A percentile compares a stretch with the other conserved stretches of the same genome.
Evolutionary conservation across 2,113 vertebrate species (phyloP).

Genomic region (Thymallus thymallus): DNA sequence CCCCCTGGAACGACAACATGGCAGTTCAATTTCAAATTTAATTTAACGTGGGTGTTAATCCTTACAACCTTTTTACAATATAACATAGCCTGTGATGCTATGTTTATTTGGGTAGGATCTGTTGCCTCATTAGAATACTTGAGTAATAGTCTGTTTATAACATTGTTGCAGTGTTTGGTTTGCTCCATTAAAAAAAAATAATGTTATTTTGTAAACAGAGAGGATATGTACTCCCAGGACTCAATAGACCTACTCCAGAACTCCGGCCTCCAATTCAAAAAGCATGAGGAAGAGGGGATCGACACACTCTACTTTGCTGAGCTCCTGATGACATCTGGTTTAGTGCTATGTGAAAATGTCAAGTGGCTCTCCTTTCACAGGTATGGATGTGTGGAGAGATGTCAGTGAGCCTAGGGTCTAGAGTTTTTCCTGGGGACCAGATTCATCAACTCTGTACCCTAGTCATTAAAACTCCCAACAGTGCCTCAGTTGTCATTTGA

Average conservation of each 20-base stretch:
- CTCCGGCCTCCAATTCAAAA: slow-evolving; percentile 97
- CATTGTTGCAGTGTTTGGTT: background rate
- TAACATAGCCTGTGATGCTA: background rate
- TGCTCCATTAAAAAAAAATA: background rate
- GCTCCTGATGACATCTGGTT: slow-evolving; percentile 95
- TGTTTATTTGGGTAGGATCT: too few species aligned
- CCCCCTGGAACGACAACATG: slow-evolving; percentile 94
- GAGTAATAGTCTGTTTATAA: background rate
- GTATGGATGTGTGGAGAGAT: slow-evolving; percentile 59
- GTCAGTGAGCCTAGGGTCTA: background rate
- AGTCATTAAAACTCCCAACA: background rate
- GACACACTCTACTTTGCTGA: slow-evolving; percentile 95
- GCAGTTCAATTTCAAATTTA: slow-evolving; percentile 99
- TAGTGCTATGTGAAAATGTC: slow-evolving; percentile 95
- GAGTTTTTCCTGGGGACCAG: too few species aligned
- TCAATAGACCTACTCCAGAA: slow-evolving; percentile 97
- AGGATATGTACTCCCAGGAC: slow-evolving; percentile 99
- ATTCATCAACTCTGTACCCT: background rate
- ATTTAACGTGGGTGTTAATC: slow-evolving; percentile 86
- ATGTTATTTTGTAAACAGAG: slow-evolving; percentile 67
- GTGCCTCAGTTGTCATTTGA: background rate
- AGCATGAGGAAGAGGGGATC: slow-evolving; percentile 95
- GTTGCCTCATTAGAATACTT: too few species aligned
- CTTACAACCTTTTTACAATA: background rate
- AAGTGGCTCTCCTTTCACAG: slow-evolving; percentile 99